Base-by-base conservation (phyloP, 2,888 invertebrate species). In the Drosophila lutescens region DNA sequence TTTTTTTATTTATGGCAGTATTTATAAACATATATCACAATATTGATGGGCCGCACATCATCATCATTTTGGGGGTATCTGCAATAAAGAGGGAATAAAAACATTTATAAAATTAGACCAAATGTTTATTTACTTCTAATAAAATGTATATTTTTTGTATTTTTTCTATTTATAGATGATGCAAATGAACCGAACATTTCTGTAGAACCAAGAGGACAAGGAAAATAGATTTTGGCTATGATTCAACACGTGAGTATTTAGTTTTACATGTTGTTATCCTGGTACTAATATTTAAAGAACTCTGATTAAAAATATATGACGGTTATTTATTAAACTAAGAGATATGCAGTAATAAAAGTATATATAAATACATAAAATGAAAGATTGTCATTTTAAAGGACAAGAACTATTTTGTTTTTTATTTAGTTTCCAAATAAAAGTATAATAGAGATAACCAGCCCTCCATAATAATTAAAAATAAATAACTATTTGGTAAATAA, bases 1-100 rank as follows among this genome's bases (percentile, higher is more conserved):
- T n/a, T 49, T 66, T 74, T 72, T 83, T 82, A 82, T 83, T 82
- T 83, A 82, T 78, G 60, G 73, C 75, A 60, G 72, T 73, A 65
- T 80, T 75, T 72, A 77, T 78, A 80, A 30, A 8, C 30, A 30
- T 83, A 72, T 78, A 74, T 80, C 76, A 72, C 68, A 71, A 53
- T 51, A 67, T 59, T 63, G 67, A 79, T 60, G 59, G 51, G 51
- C 34, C 59, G 36, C 34, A 49, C 34, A 20, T 59, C 59, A 53
- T 12, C 47, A n/a, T 54, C 57, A 53, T 69, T 51, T 60, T 72
- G 58, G 26, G 13, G 53, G 62, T 60, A 73, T 26, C 63, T 65
- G 73, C 44, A 76, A 73, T 32, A 51, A 47, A 56, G 34, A 40
- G 30, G 20, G 34, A 43, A 60, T 62, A 41, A 58, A 40, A 62